Evolutionary conservation across 2,888 invertebrate genomes (phyloP).

Genomic region (Dendrolimus houi): DNA sequence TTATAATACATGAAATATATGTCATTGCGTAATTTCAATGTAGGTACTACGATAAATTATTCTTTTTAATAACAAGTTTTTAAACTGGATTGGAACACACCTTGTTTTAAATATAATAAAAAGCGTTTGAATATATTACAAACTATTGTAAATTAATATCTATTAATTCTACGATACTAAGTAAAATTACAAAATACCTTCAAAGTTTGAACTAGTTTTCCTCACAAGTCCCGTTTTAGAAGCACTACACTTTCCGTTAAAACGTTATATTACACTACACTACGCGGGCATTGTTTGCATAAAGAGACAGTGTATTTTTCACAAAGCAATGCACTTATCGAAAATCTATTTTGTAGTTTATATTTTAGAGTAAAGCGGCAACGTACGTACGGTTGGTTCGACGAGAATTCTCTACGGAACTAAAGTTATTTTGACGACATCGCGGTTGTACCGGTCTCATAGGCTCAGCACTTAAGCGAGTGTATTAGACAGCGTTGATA

Average conservation of each 20-base stretch:
- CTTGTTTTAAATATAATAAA: neutral
- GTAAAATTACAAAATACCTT: neutral
- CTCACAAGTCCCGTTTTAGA: neutral
- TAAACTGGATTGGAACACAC: neutral
- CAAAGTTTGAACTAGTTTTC: neutral
- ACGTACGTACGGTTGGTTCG: conserved; percentile 52
- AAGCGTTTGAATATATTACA: neutral
- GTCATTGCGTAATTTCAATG: too few species aligned
- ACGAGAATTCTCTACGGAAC: conserved; percentile 49
- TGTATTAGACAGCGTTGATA: conserved; percentile 23
- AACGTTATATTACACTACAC: conserved; percentile 6
- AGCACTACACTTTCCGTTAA: conserved; percentile 2
- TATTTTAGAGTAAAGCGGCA: conserved; percentile 9
- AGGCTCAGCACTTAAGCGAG: conserved; percentile 14
- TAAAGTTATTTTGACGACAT: conserved; percentile 56
- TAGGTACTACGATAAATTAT: neutral
- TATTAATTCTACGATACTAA: neutral
- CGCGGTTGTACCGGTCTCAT: conserved; percentile 22
- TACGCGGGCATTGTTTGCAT: conserved; percentile 1
- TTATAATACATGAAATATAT: too few species aligned
- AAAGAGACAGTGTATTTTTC: conserved; percentile 7
- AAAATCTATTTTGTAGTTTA: conserved; percentile 10
- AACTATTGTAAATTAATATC: neutral
- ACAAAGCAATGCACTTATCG: conserved; percentile 16
- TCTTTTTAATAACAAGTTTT: neutral